Evolutionary conservation across 1,140 invertebrate genomes (phyloP).

Genomic region (Cardiocondyla obscurior): DNA sequence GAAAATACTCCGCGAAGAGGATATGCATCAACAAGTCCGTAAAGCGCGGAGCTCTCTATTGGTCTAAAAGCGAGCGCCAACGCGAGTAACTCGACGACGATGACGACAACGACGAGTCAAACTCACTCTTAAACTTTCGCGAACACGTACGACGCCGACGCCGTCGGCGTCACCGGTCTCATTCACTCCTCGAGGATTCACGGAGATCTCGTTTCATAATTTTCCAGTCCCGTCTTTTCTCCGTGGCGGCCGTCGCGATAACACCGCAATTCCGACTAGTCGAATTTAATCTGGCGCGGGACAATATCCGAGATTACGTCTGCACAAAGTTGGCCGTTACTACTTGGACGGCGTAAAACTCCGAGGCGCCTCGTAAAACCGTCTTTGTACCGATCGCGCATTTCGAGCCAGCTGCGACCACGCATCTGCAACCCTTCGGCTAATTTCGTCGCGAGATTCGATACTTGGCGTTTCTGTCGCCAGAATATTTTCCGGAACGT

Average conservation of each 20-base stretch:
- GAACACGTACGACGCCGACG: conserved; percentile 54
- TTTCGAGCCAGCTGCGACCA: conserved; percentile 17
- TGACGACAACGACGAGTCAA: conserved; percentile 12
- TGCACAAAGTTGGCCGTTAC: background rate
- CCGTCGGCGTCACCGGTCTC: background rate
- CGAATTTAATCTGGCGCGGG: conserved; percentile 46
- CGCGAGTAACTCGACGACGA: conserved; percentile 53
- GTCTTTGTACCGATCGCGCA: conserved; percentile 39
- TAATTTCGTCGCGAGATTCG: conserved; percentile 40
- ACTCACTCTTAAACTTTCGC: conserved; percentile 50
- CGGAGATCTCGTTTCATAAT: conserved; percentile 19
- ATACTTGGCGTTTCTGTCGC: background rate
- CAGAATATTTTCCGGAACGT: background rate
- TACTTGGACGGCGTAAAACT: conserved; percentile 32
- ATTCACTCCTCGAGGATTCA: background rate
- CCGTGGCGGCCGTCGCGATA: background rate
- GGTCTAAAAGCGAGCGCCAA: conserved; percentile 61
- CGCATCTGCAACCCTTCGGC: background rate
- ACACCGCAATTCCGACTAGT: conserved; percentile 18
- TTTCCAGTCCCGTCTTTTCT: background rate
- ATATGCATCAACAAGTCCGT: conserved; percentile 60
- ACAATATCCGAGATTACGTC: conserved; percentile 40
- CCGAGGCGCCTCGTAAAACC: conserved; percentile 20
- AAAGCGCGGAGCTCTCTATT: conserved; percentile 60
- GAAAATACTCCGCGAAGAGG: conserved; percentile 58